A percentile compares a stretch with the other conserved stretches of the same genome.
phyloP scores from a whole-genome alignment of 2,113 vertebrate species.

The Vombatus ursinus region DNA sequence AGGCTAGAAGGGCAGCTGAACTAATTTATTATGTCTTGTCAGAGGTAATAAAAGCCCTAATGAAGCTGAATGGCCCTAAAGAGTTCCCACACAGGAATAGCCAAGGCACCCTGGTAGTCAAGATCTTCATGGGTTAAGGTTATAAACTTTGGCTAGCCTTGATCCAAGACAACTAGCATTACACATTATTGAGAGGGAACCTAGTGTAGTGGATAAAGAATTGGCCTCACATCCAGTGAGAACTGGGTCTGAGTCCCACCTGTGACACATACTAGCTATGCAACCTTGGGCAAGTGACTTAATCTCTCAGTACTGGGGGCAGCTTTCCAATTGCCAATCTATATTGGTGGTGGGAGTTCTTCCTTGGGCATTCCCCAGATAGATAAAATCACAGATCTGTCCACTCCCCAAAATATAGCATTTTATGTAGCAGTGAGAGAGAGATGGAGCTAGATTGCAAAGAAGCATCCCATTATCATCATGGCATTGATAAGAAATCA shows the following conservation, averaged over 20 bases:
- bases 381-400: not conserved
- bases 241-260: not conserved
- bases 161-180: not conserved
- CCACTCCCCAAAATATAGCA: not conserved
- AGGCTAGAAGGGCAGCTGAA: not conserved
- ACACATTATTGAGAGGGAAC: not conserved
- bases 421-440: conserved; percentile 26
- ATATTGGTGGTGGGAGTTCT: not conserved
- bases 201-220: not conserved
- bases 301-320: not conserved
- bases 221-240: not conserved
- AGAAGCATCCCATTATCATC: conserved; percentile 54
- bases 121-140: not conserved
- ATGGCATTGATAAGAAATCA: conserved; percentile 72
- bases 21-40: not conserved
- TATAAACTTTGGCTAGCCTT: not conserved
- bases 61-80: not conserved
- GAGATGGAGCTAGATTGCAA: conserved; percentile 58
- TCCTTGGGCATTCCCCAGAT: not conserved
- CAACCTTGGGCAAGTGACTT: not conserved
- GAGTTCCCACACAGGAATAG: not conserved
- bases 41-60: not conserved
- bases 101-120: not conserved
- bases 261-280: not conserved
- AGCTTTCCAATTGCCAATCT: not conserved